Conservation (phyloP, 2,888 invertebrate genomes). For the Tetragnatha montana region DNA sequence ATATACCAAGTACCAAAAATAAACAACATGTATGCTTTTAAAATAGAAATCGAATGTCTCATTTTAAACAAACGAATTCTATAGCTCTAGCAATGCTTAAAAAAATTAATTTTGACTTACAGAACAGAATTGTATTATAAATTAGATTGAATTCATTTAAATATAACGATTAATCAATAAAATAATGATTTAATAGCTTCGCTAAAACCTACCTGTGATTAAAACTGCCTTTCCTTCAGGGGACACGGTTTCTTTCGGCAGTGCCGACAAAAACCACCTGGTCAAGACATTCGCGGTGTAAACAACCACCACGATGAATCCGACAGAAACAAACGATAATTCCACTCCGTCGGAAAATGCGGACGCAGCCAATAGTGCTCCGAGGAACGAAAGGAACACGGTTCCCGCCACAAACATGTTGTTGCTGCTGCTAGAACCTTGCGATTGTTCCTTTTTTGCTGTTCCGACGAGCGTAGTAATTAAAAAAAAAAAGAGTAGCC, state of each 20-base stretch:
- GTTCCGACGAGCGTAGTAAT: conserved; percentile 16
- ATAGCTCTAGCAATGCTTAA: too few species aligned
- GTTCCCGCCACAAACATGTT: conserved; percentile 43
- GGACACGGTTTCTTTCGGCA: conserved; percentile 36
- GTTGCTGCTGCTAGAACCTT: background rate
- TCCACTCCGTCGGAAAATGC: background rate
- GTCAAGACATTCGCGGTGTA: conserved; percentile 58
- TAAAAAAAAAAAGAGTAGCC: conserved; percentile 3
- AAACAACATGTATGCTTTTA: too few species aligned
- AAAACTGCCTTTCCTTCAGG: conserved; percentile 53
- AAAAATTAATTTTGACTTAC: too few species aligned
- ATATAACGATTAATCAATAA: too few species aligned
- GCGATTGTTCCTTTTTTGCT: conserved; percentile 20
- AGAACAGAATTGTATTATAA: too few species aligned
- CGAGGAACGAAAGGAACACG: conserved; percentile 38
- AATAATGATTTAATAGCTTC: background rate
- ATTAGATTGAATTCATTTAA: too few species aligned
- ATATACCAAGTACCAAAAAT: too few species aligned
- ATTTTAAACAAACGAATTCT: too few species aligned
- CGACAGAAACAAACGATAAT: conserved; percentile 22
- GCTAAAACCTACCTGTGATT: conserved; percentile 43
- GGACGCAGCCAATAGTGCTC: background rate
- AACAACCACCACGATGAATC: conserved; percentile 53
- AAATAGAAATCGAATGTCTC: too few species aligned
- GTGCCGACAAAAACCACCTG: conserved; percentile 45